These are phyloP conservation scores for Cottoperca gobio DNA, from an alignment of 2,797 vertebrate species.

Conservation along the genomic window DNA sequence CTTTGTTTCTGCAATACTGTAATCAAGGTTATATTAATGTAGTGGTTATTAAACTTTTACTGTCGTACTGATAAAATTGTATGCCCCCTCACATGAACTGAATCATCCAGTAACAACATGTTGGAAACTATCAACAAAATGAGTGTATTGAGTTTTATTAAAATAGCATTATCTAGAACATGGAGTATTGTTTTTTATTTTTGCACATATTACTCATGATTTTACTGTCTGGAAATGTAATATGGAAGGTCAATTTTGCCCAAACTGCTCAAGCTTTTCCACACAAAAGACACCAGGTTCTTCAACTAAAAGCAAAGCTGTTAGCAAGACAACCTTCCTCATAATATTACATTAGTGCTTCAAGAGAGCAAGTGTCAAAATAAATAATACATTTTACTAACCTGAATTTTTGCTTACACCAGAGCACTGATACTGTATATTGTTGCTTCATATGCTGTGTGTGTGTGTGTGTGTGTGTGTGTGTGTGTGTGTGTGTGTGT, in stretches of 20 bases:
- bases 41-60: neutral
- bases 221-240: neutral
- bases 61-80: neutral
- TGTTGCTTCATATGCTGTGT: neutral
- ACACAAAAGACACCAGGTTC: neutral
- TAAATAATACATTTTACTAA: neutral
- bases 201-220: neutral
- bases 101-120: neutral
- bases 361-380: neutral
- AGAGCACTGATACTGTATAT: too few relatives aligned
- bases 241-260: neutral
- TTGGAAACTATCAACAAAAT: neutral
- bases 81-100: neutral
- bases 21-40: neutral
- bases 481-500: conserved; percentile 10
- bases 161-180: neutral
- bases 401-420: neutral
- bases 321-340: neutral
- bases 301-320: neutral
- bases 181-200: neutral
- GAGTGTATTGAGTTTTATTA: neutral
- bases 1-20: neutral
- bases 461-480: neutral
- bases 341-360: neutral
- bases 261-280: neutral